Conservation (phyloP, 2,797 vertebrate species). For the Aeoliscus strigatus region DNA sequence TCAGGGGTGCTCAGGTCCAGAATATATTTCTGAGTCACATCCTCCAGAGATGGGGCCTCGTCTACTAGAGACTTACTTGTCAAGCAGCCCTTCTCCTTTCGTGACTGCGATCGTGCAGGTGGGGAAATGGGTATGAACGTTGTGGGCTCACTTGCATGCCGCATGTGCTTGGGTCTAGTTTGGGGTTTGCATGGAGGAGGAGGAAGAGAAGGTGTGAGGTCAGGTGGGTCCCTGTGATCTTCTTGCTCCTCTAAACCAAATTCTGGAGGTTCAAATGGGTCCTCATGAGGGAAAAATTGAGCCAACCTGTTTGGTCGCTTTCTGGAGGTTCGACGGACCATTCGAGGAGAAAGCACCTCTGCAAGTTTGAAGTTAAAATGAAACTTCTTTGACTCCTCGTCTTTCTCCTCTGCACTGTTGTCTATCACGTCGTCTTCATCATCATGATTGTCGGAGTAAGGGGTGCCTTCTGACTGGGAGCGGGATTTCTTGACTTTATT, state of each 20-base stretch:
- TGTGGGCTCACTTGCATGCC: conserved; percentile 86
- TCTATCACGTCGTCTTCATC: conserved; percentile 52
- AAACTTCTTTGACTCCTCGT: conserved; percentile 59
- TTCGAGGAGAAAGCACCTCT: conserved; percentile 79
- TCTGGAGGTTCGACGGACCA: conserved; percentile 80
- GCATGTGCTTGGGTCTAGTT: conserved; percentile 79
- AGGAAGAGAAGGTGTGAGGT: conserved; percentile 41
- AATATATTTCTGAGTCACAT: conserved; percentile 87
- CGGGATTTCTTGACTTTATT: conserved; percentile 48
- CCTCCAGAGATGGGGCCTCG: conserved; percentile 81
- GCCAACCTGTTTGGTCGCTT: conserved; percentile 80
- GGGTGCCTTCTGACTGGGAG: conserved; percentile 72
- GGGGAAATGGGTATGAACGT: conserved; percentile 82
- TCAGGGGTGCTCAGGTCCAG: conserved; percentile 73
- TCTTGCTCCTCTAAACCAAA: conserved; percentile 44
- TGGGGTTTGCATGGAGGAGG: conserved; percentile 41
- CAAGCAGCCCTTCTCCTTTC: conserved; percentile 38
- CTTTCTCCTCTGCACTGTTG: conserved; percentile 27
- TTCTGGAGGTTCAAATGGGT: conserved; percentile 58
- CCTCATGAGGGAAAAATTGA: conserved; percentile 70
- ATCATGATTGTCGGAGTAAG: conserved; percentile 46
- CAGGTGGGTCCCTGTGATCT: conserved; percentile 8
- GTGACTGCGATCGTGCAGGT: conserved; percentile 67
- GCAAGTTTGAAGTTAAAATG: conserved; percentile 82
- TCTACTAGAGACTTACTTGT: conserved; percentile 55